These are phyloP conservation scores for Montipora cactus DNA, from an alignment of 64 coral and sea anemone genomes.

Conservation along the genomic window DNA sequence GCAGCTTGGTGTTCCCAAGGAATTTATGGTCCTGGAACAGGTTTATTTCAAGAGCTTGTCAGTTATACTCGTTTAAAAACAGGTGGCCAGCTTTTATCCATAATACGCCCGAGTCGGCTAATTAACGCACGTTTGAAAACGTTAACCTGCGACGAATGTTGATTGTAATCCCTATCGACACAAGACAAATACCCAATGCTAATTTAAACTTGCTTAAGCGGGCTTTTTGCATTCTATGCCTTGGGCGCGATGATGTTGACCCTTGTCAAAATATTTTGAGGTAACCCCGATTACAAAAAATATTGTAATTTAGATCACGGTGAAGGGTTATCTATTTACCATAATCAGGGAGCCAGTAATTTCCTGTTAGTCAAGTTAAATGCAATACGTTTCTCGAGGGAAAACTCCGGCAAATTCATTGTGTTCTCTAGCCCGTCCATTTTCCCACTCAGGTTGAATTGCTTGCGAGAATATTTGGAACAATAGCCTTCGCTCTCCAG, in stretches of 20 bases:
- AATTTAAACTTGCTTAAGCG: background rate
- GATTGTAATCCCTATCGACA: too few relatives aligned
- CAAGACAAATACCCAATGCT: background rate
- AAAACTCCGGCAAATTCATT: too few relatives aligned
- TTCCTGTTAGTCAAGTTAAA: background rate
- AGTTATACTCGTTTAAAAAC: conserved; percentile 20
- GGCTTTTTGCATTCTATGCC: too few relatives aligned
- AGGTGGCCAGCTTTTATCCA: conserved; percentile 33
- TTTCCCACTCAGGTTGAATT: background rate
- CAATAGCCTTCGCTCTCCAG: background rate
- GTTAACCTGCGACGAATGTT: background rate
- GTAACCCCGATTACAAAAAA: background rate
- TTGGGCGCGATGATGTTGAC: background rate
- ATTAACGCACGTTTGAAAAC: background rate
- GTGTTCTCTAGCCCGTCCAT: too few relatives aligned
- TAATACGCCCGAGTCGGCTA: background rate
- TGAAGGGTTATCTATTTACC: background rate
- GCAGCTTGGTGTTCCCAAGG: background rate
- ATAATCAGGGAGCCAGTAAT: background rate
- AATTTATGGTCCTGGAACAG: background rate
- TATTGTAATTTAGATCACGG: too few relatives aligned
- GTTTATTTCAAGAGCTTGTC: conserved; percentile 28
- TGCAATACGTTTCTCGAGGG: background rate
- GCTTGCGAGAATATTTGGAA: background rate
- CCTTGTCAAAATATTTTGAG: conserved; percentile 37